phyloP scores from a whole-genome alignment of 2,113 vertebrate species.

The Malurus cyaneus region DNA sequence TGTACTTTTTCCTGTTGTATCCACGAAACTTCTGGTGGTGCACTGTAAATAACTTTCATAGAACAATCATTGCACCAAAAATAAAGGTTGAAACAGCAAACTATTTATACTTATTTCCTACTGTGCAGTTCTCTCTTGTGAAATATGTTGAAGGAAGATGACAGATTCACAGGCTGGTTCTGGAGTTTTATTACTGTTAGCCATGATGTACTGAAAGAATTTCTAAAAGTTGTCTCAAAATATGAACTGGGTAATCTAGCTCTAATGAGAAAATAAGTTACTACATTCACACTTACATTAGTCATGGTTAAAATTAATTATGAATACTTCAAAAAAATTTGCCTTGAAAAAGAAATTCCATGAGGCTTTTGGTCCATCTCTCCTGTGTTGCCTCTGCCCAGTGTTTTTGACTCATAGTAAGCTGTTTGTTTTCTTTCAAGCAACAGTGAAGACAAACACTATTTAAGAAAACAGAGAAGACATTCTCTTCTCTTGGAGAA shows the following conservation, averaged over 20 bases:
- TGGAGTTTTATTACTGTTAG: neutral
- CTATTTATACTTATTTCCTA: neutral
- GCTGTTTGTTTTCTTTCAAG: neutral
- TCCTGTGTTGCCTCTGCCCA: neutral
- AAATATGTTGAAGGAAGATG: neutral
- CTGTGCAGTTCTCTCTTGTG: neutral
- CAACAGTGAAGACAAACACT: neutral
- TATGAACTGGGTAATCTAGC: neutral
- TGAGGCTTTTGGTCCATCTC: neutral
- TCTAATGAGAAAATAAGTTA: neutral
- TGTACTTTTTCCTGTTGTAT: neutral
- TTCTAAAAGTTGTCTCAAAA: neutral
- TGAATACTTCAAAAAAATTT: neutral
- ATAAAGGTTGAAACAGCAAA: neutral
- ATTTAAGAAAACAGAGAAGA: neutral
- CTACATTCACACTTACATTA: neutral
- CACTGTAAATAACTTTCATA: neutral
- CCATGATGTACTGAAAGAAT: neutral
- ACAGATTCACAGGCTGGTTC: neutral
- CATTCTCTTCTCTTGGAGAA: neutral
- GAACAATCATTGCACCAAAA: neutral
- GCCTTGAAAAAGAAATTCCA: neutral
- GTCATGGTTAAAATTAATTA: neutral
- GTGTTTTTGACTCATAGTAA: neutral
- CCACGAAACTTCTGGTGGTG: neutral